Evolutionary conservation across 2,113 vertebrate species (phyloP).

Genomic region (Pollachius pollachius): DNA sequence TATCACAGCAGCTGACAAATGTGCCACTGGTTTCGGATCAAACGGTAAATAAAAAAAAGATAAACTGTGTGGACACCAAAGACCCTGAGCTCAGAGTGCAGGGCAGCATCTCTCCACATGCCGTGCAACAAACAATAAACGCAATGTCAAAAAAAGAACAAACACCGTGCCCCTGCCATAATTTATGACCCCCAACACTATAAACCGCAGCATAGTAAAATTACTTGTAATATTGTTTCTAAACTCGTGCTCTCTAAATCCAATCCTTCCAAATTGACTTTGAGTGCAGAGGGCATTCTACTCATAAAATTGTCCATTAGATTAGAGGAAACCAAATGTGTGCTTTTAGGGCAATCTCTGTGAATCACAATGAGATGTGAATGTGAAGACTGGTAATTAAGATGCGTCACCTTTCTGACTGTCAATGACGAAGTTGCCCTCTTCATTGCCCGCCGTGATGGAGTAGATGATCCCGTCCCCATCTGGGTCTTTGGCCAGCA

Average conservation of each 20-base stretch:
- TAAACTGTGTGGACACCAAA: constrained; percentile 49
- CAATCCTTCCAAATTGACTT: constrained; percentile 39
- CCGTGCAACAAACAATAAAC: too few species aligned
- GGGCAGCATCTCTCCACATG: constrained; percentile 17
- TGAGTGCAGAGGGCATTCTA: constrained; percentile 40
- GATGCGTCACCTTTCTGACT: constrained; percentile 81
- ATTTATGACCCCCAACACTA: too few species aligned
- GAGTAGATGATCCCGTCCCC: constrained; percentile 84
- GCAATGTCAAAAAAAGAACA: too few species aligned
- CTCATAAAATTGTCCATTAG: constrained; percentile 10
- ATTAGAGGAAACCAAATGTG: constrained; percentile 42
- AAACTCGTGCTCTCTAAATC: neutral
- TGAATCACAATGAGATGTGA: constrained; percentile 42
- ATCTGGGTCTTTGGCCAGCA: constrained; percentile 86
- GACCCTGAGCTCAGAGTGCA: constrained; percentile 32
- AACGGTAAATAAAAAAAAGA: constrained; percentile 69
- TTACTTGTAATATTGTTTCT: too few species aligned
- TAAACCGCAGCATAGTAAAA: too few species aligned
- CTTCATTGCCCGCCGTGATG: constrained; percentile 80
- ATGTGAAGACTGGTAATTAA: constrained; percentile 31
- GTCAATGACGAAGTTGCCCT: constrained; percentile 87
- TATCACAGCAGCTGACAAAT: constrained; percentile 60
- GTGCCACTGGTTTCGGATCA: constrained; percentile 66
- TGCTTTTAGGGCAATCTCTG: constrained; percentile 47
- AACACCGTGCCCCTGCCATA: too few species aligned